Conservation (phyloP, 2,797 vertebrate species). For the Psittacula derbiana region DNA sequence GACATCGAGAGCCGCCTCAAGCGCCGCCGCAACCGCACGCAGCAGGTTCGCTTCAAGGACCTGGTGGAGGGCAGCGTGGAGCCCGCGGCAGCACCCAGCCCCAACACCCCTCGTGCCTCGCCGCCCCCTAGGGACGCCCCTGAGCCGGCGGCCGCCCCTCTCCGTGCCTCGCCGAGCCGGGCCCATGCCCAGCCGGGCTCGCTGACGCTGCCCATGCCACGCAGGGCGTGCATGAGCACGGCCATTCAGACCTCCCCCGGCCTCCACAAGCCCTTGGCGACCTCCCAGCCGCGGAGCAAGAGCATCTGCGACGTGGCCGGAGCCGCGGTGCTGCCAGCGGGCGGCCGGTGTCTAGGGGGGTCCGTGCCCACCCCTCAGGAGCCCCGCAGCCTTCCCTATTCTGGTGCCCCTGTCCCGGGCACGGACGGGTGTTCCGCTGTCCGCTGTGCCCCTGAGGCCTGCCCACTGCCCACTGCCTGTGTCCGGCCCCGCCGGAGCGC, state of each 20-base stretch:
- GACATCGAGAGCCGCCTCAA: conserved; percentile 83
- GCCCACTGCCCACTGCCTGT: not conserved
- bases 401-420: not conserved
- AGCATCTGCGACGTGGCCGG: conserved; percentile 73
- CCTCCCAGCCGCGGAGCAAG: conserved; percentile 72
- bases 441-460: not conserved
- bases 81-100: not conserved
- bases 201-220: conserved; percentile 81
- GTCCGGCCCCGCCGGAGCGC: not conserved
- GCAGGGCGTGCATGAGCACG: conserved; percentile 79
- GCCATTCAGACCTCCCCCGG: conserved; percentile 87
- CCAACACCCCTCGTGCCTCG: conserved; percentile 36
- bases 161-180: conserved; percentile 73
- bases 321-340: not conserved
- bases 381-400: conserved; percentile 4
- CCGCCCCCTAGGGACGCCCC: conserved; percentile 43
- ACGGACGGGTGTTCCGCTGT: not conserved
- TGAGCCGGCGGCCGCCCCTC: not conserved
- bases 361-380: not conserved
- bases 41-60: conserved; percentile 89
- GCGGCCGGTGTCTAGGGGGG: not conserved
- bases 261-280: conserved; percentile 78
- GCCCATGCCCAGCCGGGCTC: conserved; percentile 76
- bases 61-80: conserved; percentile 72
- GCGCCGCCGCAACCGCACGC: conserved; percentile 81